These are phyloP conservation scores for Fistularia tabacaria DNA, from an alignment of 2,797 vertebrate genomes.

Conservation along the genomic window DNA sequence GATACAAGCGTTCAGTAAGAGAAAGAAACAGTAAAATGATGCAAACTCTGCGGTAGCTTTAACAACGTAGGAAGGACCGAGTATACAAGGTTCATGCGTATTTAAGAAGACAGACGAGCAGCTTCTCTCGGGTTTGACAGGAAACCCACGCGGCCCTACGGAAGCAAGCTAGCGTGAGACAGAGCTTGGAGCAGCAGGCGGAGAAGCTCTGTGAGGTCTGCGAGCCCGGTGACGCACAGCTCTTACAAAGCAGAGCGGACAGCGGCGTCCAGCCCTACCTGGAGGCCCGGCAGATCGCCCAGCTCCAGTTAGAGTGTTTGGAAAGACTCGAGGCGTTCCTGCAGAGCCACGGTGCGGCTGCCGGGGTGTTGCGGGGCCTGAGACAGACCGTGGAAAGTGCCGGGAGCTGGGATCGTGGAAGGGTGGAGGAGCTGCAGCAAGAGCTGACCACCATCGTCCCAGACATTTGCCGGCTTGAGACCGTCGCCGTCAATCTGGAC, in stretches of 20 bases:
- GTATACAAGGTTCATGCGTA: too few species aligned
- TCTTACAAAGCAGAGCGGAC: slow-evolving; percentile 78
- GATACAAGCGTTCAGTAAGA: too few species aligned
- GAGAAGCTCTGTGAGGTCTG: slow-evolving; percentile 79
- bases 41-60: too few species aligned
- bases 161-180: slow-evolving; percentile 70
- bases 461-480: slow-evolving; percentile 81
- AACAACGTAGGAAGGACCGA: too few species aligned
- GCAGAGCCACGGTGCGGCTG: slow-evolving; percentile 69
- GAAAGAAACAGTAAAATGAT: too few species aligned
- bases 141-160: slow-evolving; percentile 74
- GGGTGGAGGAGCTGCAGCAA: slow-evolving; percentile 82
- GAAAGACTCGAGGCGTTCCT: slow-evolving; percentile 80
- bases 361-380: slow-evolving; percentile 73
- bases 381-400: slow-evolving; percentile 85
- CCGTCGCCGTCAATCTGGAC: slow-evolving; percentile 81
- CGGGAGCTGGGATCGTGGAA: slow-evolving; percentile 83
- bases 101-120: too few species aligned
- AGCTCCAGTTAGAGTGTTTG: slow-evolving; percentile 78
- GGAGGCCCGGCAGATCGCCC: slow-evolving; percentile 81
- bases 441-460: slow-evolving; percentile 76
- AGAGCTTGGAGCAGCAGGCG: slow-evolving; percentile 76
- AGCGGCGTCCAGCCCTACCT: slow-evolving; percentile 85
- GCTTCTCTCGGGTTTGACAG: slow-evolving; percentile 57
- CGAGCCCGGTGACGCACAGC: slow-evolving; percentile 74